A percentile compares a stretch with the other conserved stretches of the same genome.
Evolutionary conservation across 2,113 vertebrate genomes (phyloP).

Genomic region (Calonectris borealis): DNA sequence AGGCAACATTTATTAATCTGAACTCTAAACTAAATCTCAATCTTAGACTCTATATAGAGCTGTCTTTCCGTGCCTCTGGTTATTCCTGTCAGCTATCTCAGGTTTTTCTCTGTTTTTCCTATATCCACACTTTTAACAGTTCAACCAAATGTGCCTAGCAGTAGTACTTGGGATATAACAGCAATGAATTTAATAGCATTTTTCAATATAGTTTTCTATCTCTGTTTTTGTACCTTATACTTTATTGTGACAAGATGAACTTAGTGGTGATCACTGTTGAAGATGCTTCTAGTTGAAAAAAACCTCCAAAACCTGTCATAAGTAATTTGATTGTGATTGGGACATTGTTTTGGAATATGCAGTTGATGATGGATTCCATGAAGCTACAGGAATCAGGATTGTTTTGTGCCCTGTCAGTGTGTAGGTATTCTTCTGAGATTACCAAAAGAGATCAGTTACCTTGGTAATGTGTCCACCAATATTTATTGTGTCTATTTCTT

Average conservation of each 20-base stretch:
- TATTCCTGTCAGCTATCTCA: slow-evolving; percentile 27
- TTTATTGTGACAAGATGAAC: background rate
- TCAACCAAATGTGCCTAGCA: background rate
- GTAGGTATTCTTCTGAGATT: slow-evolving; percentile 53
- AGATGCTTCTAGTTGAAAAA: background rate
- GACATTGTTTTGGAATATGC: background rate
- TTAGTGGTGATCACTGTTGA: background rate
- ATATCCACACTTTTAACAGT: background rate
- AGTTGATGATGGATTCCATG: background rate
- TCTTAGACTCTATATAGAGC: background rate
- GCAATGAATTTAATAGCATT: background rate
- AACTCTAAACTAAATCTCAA: slow-evolving; percentile 10
- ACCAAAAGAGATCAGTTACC: slow-evolving; percentile 59
- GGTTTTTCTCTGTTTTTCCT: slow-evolving; percentile 20
- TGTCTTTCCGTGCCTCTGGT: slow-evolving; percentile 47
- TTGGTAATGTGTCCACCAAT: slow-evolving; percentile 62
- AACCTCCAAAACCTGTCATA: background rate
- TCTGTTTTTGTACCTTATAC: background rate
- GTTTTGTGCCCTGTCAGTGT: background rate
- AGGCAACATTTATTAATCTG: slow-evolving; percentile 36
- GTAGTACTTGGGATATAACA: background rate
- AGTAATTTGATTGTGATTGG: background rate
- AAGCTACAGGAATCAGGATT: background rate
- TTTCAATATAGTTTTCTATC: background rate
- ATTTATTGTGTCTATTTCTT: slow-evolving; percentile 61